Evolutionary conservation across 2,888 invertebrate genomes (phyloP), one percentile per base, ranked within the genome.

Genomic region (Limenitis arthemis): DNA sequence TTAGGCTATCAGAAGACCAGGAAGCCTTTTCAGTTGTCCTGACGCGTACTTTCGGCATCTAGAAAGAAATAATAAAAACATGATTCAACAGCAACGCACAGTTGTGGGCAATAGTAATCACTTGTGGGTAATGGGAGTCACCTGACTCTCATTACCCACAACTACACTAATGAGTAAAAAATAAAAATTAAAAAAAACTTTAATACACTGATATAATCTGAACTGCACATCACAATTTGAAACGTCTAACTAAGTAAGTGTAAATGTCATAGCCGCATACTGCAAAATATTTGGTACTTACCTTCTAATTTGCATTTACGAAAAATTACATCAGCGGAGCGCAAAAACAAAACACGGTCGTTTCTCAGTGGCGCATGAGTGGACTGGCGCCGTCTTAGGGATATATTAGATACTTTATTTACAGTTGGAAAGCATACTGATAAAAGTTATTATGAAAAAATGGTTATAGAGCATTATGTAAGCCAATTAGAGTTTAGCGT

Each of bases 11-110:
- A 55, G 61, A 61, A 61, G 62, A 63, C 63, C 63, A 64, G 55
- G 54, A 58, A 62, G 61, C 63, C 56, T 66, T 64, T 54, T 59
- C 56, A 53, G 61, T 64, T 56, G 60, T 63, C n/a, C n/a, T n/a
- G n/a, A n/a, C n/a, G n/a, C n/a, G n/a, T n/a, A n/a, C n/a, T 64
- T 60, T 62, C 57, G 61, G 59, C 61, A 62, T 62, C 62, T 63
- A 54, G 44, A 58, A 60, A 55, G 37, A 51, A 56, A 59, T 39
- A 51, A 56, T 37, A 52, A 49, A 11, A 50, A 59, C 51, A 32
- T 55, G 31, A 56, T 51, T 53, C 48, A 55, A 51, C 53, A 51
- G 12, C 32, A 39, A 56, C 20, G n/a, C n/a, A 53, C 49, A 48
- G 55, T 58, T 52, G 51, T 36, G 44, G 43, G 51, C 9, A 53